These are phyloP conservation scores for Yasuhikotakia modesta DNA, from an alignment of 2,797 vertebrate species.

Conservation along the genomic window DNA sequence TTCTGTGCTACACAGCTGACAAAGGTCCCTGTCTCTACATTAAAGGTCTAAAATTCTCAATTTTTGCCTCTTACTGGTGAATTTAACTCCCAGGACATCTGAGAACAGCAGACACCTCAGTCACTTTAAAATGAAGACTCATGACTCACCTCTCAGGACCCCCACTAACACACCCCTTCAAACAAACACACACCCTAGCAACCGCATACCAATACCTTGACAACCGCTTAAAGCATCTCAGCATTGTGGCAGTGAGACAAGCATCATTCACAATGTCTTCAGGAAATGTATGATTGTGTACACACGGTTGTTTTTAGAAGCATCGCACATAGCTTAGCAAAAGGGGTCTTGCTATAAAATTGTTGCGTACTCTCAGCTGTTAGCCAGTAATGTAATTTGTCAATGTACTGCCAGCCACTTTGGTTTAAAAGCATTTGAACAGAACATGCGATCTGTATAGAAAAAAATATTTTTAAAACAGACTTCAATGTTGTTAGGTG, in stretches of 20 bases:
- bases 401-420: background rate
- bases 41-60: background rate
- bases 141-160: too few relatives aligned
- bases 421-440: background rate
- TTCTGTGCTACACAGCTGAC: background rate
- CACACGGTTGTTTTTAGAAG: background rate
- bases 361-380: background rate
- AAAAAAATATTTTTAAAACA: too few relatives aligned
- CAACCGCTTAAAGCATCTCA: background rate
- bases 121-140: background rate
- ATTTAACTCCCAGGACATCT: background rate
- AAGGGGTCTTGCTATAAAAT: background rate
- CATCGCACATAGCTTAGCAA: background rate
- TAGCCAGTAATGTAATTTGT: background rate
- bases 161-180: background rate
- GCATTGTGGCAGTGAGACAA: background rate
- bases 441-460: too few relatives aligned
- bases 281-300: background rate
- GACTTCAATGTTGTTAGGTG: too few relatives aligned
- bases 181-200: constrained; percentile 2
- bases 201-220: background rate
- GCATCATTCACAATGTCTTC: background rate
- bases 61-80: background rate
- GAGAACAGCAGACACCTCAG: background rate
- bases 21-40: background rate